Evolutionary conservation across 2,113 vertebrate genomes (phyloP).

Genomic region (Chionodraco myersi): DNA sequence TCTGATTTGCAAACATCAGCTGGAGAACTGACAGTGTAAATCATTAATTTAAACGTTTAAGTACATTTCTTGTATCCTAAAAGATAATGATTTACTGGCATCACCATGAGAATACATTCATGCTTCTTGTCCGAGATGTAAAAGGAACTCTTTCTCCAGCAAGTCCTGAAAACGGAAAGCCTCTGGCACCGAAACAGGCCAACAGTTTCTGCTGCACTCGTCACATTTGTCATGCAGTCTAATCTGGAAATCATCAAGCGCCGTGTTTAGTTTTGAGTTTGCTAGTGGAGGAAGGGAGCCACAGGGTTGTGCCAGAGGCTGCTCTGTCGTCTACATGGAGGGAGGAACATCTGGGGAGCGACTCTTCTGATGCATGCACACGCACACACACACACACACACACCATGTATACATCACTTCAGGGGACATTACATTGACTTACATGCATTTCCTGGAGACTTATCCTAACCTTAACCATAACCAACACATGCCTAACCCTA

Average conservation of each 20-base stretch:
- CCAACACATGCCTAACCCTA: too few species aligned
- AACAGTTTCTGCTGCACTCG: slow-evolving; percentile 36
- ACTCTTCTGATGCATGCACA: neutral
- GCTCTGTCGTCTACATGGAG: slow-evolving; percentile 47
- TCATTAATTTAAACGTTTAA: neutral
- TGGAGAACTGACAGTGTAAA: too few species aligned
- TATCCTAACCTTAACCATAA: too few species aligned
- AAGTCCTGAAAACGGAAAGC: slow-evolving; percentile 9
- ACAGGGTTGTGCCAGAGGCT: slow-evolving; percentile 51
- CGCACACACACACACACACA: neutral
- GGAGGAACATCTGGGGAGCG: slow-evolving; percentile 53
- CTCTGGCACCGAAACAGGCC: slow-evolving; percentile 26
- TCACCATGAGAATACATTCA: neutral
- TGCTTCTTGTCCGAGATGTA: neutral
- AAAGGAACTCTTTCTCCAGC: neutral
- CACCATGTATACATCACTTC: too few species aligned
- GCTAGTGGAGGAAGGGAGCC: slow-evolving; percentile 50
- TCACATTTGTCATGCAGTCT: slow-evolving; percentile 58
- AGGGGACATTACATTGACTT: too few species aligned
- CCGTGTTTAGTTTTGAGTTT: slow-evolving; percentile 56
- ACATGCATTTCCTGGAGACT: too few species aligned
- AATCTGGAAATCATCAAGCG: slow-evolving; percentile 75
- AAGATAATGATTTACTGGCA: neutral
- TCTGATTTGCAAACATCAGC: too few species aligned
- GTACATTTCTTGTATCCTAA: neutral